phyloP scores from a whole-genome alignment of 2,797 vertebrate species.

The Anguilla anguilla region DNA sequence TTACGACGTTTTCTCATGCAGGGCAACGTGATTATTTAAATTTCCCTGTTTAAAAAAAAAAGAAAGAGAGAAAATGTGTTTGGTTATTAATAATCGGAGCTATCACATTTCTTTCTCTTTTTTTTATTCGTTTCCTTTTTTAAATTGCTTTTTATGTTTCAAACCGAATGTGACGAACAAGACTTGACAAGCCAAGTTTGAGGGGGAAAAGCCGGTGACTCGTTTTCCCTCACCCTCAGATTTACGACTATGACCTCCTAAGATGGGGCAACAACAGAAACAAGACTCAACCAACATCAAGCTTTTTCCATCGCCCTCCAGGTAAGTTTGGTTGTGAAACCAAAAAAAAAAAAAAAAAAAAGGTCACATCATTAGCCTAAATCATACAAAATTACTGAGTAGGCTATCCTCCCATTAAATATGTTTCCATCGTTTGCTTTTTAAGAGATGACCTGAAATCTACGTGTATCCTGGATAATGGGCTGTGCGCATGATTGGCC shows the following conservation, averaged over 20 bases:
- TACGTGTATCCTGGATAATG: background rate
- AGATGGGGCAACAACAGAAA: background rate
- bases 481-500: too few relatives aligned
- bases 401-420: background rate
- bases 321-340: background rate
- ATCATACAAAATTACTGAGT: background rate
- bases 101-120: slow-evolving; percentile 43
- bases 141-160: slow-evolving; percentile 34
- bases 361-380: background rate
- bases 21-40: slow-evolving; percentile 74
- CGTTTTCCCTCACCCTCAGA: slow-evolving; percentile 7
- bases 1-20: slow-evolving; percentile 72
- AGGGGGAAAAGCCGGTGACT: slow-evolving; percentile 20
- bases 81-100: slow-evolving; percentile 52
- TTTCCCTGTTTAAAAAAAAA: slow-evolving; percentile 40
- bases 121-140: slow-evolving; percentile 34
- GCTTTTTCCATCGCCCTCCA: background rate
- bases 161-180: slow-evolving; percentile 41
- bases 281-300: background rate
- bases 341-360: background rate
- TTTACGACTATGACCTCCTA: background rate
- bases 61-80: slow-evolving; percentile 28
- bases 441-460: background rate
- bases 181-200: slow-evolving; percentile 22
- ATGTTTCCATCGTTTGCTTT: background rate